These are phyloP conservation scores for Antechinus flavipes DNA, from an alignment of 2,113 vertebrate genomes.

Conservation along the genomic window DNA sequence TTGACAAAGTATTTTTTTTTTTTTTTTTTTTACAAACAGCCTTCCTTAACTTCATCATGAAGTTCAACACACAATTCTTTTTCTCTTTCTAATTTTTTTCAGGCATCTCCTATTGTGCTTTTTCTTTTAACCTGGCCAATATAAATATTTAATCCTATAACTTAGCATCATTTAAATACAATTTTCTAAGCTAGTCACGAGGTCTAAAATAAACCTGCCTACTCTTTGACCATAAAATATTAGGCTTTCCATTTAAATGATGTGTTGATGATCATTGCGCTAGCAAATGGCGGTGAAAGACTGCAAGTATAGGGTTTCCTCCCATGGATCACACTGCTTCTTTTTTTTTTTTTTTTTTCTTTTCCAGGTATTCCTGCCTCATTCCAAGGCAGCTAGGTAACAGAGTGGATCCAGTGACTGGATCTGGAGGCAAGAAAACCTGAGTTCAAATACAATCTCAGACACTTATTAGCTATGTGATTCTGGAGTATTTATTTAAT, in stretches of 20 bases:
- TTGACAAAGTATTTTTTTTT: background rate
- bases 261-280: background rate
- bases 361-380: background rate
- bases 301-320: background rate
- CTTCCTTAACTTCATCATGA: background rate
- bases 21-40: background rate
- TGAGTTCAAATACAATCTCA: background rate
- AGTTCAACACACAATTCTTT: background rate
- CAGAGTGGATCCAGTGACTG: background rate
- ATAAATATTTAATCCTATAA: background rate
- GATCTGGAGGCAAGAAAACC: background rate
- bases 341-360: background rate
- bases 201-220: background rate
- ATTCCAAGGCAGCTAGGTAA: background rate
- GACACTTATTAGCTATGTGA: background rate
- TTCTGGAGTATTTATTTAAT: background rate
- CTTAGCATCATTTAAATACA: background rate
- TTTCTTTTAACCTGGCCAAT: background rate
- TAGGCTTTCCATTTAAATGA: background rate
- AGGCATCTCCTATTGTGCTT: background rate
- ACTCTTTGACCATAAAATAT: background rate
- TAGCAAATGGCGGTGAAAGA: background rate
- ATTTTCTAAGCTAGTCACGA: constrained; percentile 36
- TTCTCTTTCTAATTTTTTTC: background rate
- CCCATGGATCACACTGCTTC: background rate